These are phyloP conservation scores for Agrotis segetum DNA, from an alignment of 2,888 invertebrate species.

Conservation along the genomic window DNA sequence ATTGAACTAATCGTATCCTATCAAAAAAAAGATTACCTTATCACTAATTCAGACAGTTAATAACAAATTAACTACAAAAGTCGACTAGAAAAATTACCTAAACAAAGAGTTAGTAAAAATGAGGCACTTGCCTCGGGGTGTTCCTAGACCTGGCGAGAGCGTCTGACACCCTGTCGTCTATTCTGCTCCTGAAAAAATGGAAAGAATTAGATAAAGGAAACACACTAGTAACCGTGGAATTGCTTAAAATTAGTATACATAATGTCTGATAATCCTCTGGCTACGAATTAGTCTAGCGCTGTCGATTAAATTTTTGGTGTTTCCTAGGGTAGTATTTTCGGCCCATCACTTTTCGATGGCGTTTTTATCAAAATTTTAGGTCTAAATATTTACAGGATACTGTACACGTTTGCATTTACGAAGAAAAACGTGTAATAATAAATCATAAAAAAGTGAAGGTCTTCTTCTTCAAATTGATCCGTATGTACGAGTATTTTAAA, in stretches of 20 bases:
- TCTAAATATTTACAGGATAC: too few relatives aligned
- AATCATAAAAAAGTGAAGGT: too few relatives aligned
- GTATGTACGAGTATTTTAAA: not conserved
- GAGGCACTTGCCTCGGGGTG: conserved; percentile 60
- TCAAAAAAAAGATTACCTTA: not conserved
- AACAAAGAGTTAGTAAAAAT: conserved; percentile 40
- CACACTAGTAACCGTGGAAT: not conserved
- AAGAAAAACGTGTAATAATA: not conserved
- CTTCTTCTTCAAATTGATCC: too few relatives aligned
- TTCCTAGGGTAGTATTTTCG: conserved; percentile 2
- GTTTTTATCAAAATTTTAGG: not conserved
- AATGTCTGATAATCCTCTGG: too few relatives aligned
- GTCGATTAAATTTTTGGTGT: not conserved
- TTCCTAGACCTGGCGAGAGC: conserved; percentile 61
- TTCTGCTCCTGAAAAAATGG: conserved; percentile 54
- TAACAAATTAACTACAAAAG: conserved; percentile 33
- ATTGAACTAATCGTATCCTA: conserved; percentile 6
- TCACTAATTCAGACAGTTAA: conserved; percentile 9
- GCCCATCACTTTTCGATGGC: not conserved
- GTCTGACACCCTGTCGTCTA: conserved; percentile 43
- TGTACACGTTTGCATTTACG: too few relatives aligned
- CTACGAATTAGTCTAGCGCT: too few relatives aligned
- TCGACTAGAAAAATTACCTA: conserved; percentile 47
- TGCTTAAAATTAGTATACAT: too few relatives aligned
- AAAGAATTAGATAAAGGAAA: conserved; percentile 29